Percentiles rank a stretch among this genome's conserved stretches.
phyloP scores from a whole-genome alignment of 2,797 vertebrate species.

The Thamnophis elegans region DNA sequence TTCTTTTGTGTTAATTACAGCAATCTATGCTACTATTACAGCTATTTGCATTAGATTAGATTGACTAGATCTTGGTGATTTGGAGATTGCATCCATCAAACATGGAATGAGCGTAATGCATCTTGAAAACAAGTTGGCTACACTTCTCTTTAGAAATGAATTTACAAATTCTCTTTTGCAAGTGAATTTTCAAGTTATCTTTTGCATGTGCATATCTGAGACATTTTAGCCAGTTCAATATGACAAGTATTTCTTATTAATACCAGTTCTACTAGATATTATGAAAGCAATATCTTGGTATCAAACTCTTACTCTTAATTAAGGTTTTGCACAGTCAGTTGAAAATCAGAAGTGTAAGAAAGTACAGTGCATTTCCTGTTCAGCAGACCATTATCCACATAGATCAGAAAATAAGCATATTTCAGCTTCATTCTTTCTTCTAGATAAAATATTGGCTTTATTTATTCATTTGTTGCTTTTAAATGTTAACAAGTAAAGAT shows the following conservation, averaged over 20 bases:
- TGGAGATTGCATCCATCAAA: not conserved
- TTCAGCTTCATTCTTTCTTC: not conserved
- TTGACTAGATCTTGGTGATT: not conserved
- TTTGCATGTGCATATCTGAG: not conserved
- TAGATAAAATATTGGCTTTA: not conserved
- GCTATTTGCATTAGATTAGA: not conserved
- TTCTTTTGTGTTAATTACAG: conserved; percentile 13
- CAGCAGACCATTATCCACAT: conserved; percentile 1
- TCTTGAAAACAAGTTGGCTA: not conserved
- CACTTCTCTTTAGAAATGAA: not conserved
- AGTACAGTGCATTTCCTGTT: conserved; percentile 1
- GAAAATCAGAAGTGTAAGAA: not conserved
- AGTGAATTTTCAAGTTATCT: not conserved
- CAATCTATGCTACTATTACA: not conserved
- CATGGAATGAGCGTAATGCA: not conserved
- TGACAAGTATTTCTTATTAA: not conserved
- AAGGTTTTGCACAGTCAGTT: not conserved
- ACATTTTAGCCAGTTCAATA: not conserved
- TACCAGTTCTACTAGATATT: not conserved
- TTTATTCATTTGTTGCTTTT: not conserved
- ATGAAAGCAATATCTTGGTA: not conserved
- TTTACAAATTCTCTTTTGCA: not conserved
- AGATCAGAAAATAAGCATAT: not conserved
- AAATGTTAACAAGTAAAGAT: rapidly evolving
- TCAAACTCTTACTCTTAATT: not conserved